Percentiles rank a stretch among this genome's conserved stretches.
These are phyloP conservation scores for Tigriopus japonicus DNA, from an alignment of 1,140 invertebrate genomes.

Conservation along the genomic window DNA sequence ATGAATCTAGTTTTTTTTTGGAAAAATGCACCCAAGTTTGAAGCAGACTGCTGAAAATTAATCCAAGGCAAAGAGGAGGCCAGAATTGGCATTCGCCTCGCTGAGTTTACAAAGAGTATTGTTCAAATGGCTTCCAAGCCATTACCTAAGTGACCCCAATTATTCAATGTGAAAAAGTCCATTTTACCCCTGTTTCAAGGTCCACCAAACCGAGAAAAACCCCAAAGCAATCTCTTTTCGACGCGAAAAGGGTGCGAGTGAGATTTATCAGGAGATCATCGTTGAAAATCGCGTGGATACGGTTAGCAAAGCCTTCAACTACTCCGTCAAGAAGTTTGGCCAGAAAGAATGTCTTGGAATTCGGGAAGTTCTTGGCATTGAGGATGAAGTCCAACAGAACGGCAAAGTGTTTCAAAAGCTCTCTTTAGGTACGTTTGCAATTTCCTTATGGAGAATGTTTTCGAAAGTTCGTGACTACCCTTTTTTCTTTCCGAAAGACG, in stretches of 20 bases:
- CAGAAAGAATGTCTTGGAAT: slow-evolving; percentile 31
- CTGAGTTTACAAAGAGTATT: too few relatives aligned
- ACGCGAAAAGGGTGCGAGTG: neutral
- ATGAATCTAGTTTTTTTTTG: too few relatives aligned
- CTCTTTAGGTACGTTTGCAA: too few relatives aligned
- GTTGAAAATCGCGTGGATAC: slow-evolving; percentile 44
- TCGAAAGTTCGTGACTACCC: slow-evolving; percentile 19
- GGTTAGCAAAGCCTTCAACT: slow-evolving; percentile 51
- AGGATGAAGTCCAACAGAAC: slow-evolving; percentile 33
- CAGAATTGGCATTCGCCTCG: too few relatives aligned
- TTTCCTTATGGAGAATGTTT: too few relatives aligned
- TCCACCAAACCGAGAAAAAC: neutral
- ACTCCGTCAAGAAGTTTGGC: slow-evolving; percentile 22
- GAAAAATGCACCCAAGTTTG: too few relatives aligned
- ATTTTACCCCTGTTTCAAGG: too few relatives aligned
- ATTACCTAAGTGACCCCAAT: too few relatives aligned
- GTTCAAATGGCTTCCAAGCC: too few relatives aligned
- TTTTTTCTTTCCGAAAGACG: neutral
- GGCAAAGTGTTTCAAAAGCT: slow-evolving; percentile 31
- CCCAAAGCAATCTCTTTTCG: neutral
- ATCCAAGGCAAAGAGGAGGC: too few relatives aligned
- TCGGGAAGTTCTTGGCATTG: slow-evolving; percentile 31
- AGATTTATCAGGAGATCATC: neutral
- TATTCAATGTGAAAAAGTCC: too few relatives aligned
- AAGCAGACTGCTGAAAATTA: too few relatives aligned